phyloP scores from a whole-genome alignment of 2,797 vertebrate species.

The Hyperoplus lanceolatus region DNA sequence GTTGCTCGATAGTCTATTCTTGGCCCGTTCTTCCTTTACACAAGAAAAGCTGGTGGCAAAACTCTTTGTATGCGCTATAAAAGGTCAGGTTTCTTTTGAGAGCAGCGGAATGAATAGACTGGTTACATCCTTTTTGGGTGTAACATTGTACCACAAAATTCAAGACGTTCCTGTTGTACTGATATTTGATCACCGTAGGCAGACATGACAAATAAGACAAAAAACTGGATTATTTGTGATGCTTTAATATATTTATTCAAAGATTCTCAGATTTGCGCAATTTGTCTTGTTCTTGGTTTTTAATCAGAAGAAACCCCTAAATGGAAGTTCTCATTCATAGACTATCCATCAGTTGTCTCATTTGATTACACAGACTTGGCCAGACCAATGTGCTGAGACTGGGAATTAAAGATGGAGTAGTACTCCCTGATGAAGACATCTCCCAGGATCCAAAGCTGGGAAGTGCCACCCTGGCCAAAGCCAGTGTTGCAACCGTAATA shows the following conservation, averaged over 20 bases:
- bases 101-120: slow-evolving; percentile 32
- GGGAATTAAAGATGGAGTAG: slow-evolving; percentile 69
- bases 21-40: slow-evolving; percentile 32
- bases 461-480: slow-evolving; percentile 59
- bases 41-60: slow-evolving; percentile 36
- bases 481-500: slow-evolving; percentile 61
- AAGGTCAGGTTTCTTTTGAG: slow-evolving; percentile 50
- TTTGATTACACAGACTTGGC: slow-evolving; percentile 60
- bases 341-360: slow-evolving; percentile 3
- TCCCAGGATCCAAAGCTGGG: slow-evolving; percentile 78
- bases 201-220: slow-evolving; percentile 16
- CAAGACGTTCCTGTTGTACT: not conserved
- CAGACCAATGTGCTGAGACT: slow-evolving; percentile 51
- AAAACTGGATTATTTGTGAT: slow-evolving; percentile 12
- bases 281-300: not conserved
- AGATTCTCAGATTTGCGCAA: not conserved
- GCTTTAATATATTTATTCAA: slow-evolving; percentile 35
- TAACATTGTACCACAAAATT: slow-evolving; percentile 61
- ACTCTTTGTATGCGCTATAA: slow-evolving; percentile 44
- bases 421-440: slow-evolving; percentile 83
- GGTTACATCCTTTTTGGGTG: slow-evolving; percentile 47
- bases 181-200: slow-evolving; percentile 4
- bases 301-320: slow-evolving; percentile 3
- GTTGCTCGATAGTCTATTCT: slow-evolving; percentile 57
- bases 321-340: not conserved